Conservation (phyloP, 2,888 invertebrate species). For the Andrena camellia region DNA sequence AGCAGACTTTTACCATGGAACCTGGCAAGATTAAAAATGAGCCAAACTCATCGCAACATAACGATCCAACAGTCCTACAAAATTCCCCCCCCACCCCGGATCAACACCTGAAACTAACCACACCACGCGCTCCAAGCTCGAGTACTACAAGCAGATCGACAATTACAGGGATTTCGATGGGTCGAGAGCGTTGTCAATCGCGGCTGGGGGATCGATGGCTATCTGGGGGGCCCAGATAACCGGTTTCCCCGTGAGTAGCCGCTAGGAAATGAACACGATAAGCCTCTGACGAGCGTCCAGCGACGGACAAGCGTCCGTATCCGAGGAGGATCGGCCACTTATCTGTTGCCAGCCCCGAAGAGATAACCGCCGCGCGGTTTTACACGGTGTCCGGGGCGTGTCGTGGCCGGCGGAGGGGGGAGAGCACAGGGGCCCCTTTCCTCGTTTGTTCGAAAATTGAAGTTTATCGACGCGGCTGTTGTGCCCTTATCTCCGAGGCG, state of each 20-base stretch:
- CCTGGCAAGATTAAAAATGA: no score
- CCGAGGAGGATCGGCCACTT: constrained; percentile 76
- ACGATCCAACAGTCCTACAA: not conserved
- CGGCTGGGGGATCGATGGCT: constrained; percentile 35
- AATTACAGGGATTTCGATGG: constrained; percentile 7
- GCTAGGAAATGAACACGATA: constrained; percentile 62
- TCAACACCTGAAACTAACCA: not conserved
- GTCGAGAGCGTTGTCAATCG: constrained; percentile 47
- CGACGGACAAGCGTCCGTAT: constrained; percentile 60
- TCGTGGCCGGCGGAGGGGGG: constrained; percentile 62
- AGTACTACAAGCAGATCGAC: constrained; percentile 21
- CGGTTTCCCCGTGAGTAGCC: constrained; percentile 51
- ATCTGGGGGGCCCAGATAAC: constrained; percentile 41
- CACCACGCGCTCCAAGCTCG: not conserved
- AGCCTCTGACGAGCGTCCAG: constrained; percentile 27
- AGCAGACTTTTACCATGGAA: not conserved
- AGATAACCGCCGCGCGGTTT: constrained; percentile 72
- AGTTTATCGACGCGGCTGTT: constrained; percentile 75
- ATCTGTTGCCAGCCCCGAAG: constrained; percentile 71
- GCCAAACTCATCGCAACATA: no score
- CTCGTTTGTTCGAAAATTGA: constrained; percentile 77
- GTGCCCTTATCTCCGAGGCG: constrained; percentile 65
- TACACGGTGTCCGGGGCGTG: constrained; percentile 81
- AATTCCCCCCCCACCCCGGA: not conserved
- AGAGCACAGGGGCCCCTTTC: constrained; percentile 64